These are phyloP conservation scores for Eledona agricola DNA, from an alignment of 2,888 invertebrate species.

Conservation along the genomic window DNA sequence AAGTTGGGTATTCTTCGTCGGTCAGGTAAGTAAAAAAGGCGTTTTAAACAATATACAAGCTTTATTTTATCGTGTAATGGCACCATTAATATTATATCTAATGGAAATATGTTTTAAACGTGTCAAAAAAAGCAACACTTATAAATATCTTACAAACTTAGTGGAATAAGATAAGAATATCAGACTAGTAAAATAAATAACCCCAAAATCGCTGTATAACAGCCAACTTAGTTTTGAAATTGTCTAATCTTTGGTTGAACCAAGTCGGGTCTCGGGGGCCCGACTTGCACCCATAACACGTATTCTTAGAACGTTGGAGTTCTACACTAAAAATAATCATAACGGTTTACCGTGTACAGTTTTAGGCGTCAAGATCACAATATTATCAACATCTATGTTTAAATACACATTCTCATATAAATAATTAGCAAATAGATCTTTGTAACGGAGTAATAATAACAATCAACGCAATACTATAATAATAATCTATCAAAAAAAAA, in stretches of 20 bases:
- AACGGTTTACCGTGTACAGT: slow-evolving; percentile 10
- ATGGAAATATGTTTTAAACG: slow-evolving; percentile 39
- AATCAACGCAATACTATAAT: slow-evolving; percentile 23
- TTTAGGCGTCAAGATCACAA: slow-evolving; percentile 33
- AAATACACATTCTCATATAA: slow-evolving; percentile 22
- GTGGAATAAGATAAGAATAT: slow-evolving; percentile 47
- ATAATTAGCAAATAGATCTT: slow-evolving; percentile 26
- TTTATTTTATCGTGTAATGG: slow-evolving; percentile 55
- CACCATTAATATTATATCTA: slow-evolving; percentile 48
- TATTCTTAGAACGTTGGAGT: background rate
- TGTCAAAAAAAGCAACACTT: slow-evolving; percentile 37
- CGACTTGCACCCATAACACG: slow-evolving; percentile 4
- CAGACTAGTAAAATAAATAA: slow-evolving; percentile 47
- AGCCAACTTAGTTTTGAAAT: slow-evolving; percentile 15
- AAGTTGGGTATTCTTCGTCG: background rate
- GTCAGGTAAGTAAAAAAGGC: slow-evolving; percentile 3
- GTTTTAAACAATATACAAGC: slow-evolving; percentile 55
- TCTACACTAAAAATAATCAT: slow-evolving; percentile 4
- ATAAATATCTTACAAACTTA: slow-evolving; percentile 33
- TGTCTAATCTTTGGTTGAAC: slow-evolving; percentile 27
- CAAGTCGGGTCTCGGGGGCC: slow-evolving; percentile 15
- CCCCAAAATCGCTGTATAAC: slow-evolving; percentile 17
- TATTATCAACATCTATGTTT: slow-evolving; percentile 20
- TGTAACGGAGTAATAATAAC: slow-evolving; percentile 15
- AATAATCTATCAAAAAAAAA: slow-evolving; percentile 24